Percentiles rank a stretch among this genome's conserved stretches.
These are phyloP conservation scores for Perdita meconis DNA, from an alignment of 2,888 invertebrate species.

Conservation along the genomic window DNA sequence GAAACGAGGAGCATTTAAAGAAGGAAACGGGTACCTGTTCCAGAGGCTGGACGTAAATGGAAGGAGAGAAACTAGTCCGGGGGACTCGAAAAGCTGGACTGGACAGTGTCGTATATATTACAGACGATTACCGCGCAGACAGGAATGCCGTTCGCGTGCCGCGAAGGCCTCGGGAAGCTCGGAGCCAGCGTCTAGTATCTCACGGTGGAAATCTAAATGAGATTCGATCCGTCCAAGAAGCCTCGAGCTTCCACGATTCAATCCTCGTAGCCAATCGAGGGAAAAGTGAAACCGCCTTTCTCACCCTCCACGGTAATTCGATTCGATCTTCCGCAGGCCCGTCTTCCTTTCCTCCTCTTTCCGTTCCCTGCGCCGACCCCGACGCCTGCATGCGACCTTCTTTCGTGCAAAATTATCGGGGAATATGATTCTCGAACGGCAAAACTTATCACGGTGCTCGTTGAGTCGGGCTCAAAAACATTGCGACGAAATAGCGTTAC, in stretches of 20 bases:
- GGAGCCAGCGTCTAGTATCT: slow-evolving; percentile 66
- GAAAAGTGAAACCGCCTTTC: slow-evolving; percentile 73
- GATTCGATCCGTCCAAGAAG: slow-evolving; percentile 75
- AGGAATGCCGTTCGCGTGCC: slow-evolving; percentile 65
- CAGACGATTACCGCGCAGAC: slow-evolving; percentile 53
- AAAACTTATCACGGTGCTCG: slow-evolving; percentile 3
- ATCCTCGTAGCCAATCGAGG: slow-evolving; percentile 68
- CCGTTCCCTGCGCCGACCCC: not conserved
- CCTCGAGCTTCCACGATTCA: slow-evolving; percentile 71
- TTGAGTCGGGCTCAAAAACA: not conserved
- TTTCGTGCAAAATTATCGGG: slow-evolving; percentile 18
- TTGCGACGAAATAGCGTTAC: not conserved
- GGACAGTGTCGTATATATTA: slow-evolving; percentile 52
- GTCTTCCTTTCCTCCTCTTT: slow-evolving; percentile 11
- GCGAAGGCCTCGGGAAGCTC: slow-evolving; percentile 36
- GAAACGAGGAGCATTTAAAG: not conserved
- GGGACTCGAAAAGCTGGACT: slow-evolving; percentile 35
- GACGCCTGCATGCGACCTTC: not conserved
- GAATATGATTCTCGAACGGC: slow-evolving; percentile 18
- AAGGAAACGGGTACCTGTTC: slow-evolving; percentile 34
- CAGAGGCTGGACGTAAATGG: slow-evolving; percentile 3
- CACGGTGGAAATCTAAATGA: slow-evolving; percentile 77
- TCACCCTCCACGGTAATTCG: slow-evolving; percentile 59
- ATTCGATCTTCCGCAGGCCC: slow-evolving; percentile 56
- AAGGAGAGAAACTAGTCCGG: slow-evolving; percentile 40